A percentile compares a stretch with the other conserved stretches of the same genome.
Conservation (phyloP, 2,113 vertebrate genomes). For the Aythya baeri region DNA sequence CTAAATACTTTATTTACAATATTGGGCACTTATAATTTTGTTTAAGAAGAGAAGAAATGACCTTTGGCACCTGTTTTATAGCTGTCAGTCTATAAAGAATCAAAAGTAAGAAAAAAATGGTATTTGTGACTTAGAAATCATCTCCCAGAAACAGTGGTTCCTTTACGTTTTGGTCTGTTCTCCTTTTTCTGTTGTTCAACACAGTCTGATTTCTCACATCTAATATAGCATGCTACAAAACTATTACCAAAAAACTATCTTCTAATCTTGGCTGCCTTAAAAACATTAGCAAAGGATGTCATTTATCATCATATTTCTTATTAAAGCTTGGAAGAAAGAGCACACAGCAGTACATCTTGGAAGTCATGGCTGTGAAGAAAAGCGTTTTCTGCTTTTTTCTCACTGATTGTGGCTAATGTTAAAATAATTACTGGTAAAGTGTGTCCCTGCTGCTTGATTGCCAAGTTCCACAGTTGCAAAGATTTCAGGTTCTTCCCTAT, state of each 20-base stretch:
- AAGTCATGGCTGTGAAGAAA: slow-evolving; percentile 69
- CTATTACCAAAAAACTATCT: slow-evolving; percentile 51
- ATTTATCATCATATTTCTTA: slow-evolving; percentile 74
- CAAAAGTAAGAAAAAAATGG: background rate
- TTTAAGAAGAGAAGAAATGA: background rate
- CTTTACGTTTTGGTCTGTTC: background rate
- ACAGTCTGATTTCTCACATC: background rate
- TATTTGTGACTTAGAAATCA: background rate
- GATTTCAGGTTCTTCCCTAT: slow-evolving; percentile 39
- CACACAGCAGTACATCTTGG: slow-evolving; percentile 62
- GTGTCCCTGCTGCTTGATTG: slow-evolving; percentile 60
- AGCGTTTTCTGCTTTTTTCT: slow-evolving; percentile 63
- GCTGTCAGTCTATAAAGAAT: background rate
- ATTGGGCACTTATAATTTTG: background rate
- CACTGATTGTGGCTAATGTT: slow-evolving; percentile 65
- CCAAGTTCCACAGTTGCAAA: slow-evolving; percentile 14
- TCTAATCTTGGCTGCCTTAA: slow-evolving; percentile 60
- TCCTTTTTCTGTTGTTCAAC: background rate
- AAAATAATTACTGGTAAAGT: slow-evolving; percentile 74
- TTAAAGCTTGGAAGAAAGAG: slow-evolving; percentile 71
- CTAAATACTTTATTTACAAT: background rate
- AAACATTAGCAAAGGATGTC: slow-evolving; percentile 56
- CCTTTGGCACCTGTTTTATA: background rate
- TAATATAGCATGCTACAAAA: background rate
- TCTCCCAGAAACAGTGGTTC: background rate